Conservation (phyloP, 2,888 invertebrate species). For the Sussaba pulchella region DNA sequence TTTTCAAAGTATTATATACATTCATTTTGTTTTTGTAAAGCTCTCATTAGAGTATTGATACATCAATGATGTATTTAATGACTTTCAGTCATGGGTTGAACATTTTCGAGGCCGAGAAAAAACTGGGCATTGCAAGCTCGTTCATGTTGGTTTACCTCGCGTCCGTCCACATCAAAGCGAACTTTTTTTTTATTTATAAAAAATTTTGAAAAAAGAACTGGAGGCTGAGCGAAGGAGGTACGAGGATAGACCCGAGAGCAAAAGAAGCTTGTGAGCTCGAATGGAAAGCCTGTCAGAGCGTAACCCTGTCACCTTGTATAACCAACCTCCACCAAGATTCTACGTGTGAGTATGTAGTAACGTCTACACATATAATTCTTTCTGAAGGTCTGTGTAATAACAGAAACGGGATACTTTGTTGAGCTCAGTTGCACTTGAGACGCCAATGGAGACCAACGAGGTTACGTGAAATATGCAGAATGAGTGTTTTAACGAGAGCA, state of each 20-base stretch:
- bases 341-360: constrained; percentile 1
- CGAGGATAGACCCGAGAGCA: constrained; percentile 6
- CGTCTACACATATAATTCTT: constrained; percentile 11
- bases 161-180: constrained; percentile 61
- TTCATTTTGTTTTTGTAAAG: too few relatives aligned
- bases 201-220: constrained; percentile 20
- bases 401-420: constrained; percentile 28
- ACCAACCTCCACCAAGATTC: constrained; percentile 1
- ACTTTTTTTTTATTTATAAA: constrained; percentile 30
- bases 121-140: constrained; percentile 21
- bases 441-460: neutral
- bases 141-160: constrained; percentile 32
- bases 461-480: constrained; percentile 23
- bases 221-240: constrained; percentile 14
- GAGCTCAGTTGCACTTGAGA: neutral
- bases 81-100: neutral
- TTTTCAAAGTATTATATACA: too few relatives aligned
- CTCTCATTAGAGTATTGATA: too few relatives aligned
- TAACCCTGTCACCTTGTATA: constrained; percentile 37
- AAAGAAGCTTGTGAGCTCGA: constrained; percentile 57
- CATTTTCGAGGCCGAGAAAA: neutral
- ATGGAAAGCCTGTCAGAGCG: constrained; percentile 59
- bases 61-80: too few relatives aligned
- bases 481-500: neutral
- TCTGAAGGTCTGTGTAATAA: constrained; percentile 10